Percentiles rank a stretch among this genome's conserved stretches.
Evolutionary conservation across 2,113 vertebrate genomes (phyloP).

Genomic region (Toxostoma redivivum): DNA sequence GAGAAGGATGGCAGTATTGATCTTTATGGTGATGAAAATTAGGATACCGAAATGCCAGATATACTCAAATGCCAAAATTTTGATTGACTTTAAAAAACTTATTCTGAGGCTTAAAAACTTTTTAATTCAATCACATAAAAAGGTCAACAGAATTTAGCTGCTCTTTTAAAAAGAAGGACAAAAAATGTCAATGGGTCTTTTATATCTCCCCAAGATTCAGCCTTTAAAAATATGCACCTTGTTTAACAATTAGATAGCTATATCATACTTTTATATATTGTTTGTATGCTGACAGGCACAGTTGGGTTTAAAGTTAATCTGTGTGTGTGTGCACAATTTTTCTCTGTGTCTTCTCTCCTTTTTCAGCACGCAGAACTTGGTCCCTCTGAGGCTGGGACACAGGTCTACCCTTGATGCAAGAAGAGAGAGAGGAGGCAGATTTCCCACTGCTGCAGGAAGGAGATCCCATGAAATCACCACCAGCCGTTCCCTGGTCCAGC

Average conservation of each 20-base stretch:
- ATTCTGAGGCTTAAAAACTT: not conserved
- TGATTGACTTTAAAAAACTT: constrained; percentile 20
- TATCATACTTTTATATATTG: not conserved
- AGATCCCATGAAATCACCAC: not conserved
- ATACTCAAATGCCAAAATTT: constrained; percentile 8
- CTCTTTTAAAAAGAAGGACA: not conserved
- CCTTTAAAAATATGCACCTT: not conserved
- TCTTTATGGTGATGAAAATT: constrained; percentile 19
- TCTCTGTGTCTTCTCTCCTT: not conserved
- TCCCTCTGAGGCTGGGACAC: not conserved
- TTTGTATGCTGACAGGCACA: not conserved
- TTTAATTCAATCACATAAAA: not conserved
- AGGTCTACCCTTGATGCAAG: not conserved
- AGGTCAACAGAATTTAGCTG: constrained; percentile 22
- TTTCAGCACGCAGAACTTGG: not conserved
- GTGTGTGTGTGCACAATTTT: not conserved
- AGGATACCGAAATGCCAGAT: not conserved
- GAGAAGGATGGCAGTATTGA: not conserved
- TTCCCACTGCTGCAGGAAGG: not conserved
- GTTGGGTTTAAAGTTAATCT: not conserved
- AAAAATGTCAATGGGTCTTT: not conserved
- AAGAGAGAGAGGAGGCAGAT: not conserved
- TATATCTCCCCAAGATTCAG: not conserved
- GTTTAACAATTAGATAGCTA: not conserved
- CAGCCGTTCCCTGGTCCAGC: not conserved